phyloP scores from a whole-genome alignment of 2,797 vertebrate genomes.

The Adrianichthys oophorus region DNA sequence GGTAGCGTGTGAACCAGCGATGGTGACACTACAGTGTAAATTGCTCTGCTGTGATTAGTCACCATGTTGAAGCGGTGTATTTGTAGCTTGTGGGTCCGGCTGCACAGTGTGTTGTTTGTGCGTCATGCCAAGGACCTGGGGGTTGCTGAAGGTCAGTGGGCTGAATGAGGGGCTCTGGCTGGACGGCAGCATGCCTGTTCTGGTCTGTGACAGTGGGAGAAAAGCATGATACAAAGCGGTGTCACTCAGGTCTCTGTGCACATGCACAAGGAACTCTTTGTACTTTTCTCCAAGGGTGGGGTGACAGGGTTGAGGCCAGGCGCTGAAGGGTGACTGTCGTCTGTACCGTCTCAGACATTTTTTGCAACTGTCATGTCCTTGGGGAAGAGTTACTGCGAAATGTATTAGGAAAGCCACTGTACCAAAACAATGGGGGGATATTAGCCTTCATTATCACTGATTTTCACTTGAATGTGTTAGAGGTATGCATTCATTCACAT shows the following conservation, averaged over 20 bases:
- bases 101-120: slow-evolving; percentile 67
- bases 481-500: slow-evolving; percentile 14
- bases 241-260: slow-evolving; percentile 75
- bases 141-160: slow-evolving; percentile 75
- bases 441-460: slow-evolving; percentile 32
- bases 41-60: slow-evolving; percentile 28
- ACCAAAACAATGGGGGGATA: slow-evolving; percentile 61
- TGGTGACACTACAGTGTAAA: not conserved
- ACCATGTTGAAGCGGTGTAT: slow-evolving; percentile 30
- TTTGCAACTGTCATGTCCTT: slow-evolving; percentile 49
- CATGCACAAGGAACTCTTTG: slow-evolving; percentile 75
- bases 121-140: slow-evolving; percentile 63
- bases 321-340: slow-evolving; percentile 25
- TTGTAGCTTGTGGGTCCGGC: slow-evolving; percentile 27
- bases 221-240: slow-evolving; percentile 69
- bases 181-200: slow-evolving; percentile 19
- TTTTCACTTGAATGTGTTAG: slow-evolving; percentile 20
- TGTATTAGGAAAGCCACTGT: slow-evolving; percentile 37
- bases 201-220: slow-evolving; percentile 59
- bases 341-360: slow-evolving; percentile 34
- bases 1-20: slow-evolving; percentile 9
- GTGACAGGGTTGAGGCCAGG: slow-evolving; percentile 16
- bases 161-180: slow-evolving; percentile 46
- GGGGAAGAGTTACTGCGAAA: slow-evolving; percentile 38
- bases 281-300: slow-evolving; percentile 63